phyloP scores from a whole-genome alignment of 2,888 invertebrate genomes.

The Molanna angustata region DNA sequence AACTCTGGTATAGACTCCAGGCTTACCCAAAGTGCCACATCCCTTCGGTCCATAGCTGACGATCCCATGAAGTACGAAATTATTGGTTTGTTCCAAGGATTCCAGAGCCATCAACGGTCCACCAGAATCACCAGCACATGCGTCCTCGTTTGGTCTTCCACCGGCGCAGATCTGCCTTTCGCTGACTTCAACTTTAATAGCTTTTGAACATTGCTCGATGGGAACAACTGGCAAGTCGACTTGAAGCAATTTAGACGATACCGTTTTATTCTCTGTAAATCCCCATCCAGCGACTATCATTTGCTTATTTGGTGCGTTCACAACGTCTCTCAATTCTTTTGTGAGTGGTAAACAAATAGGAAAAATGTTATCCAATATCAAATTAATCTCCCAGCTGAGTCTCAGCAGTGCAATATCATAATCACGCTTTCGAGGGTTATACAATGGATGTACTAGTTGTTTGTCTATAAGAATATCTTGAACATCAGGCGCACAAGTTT shows the following conservation, averaged over 20 bases:
- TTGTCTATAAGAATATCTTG: constrained; percentile 47
- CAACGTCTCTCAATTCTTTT: constrained; percentile 33
- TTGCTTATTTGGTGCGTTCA: too few relatives aligned
- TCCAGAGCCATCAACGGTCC: constrained; percentile 58
- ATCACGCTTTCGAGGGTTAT: too few relatives aligned
- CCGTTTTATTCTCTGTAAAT: constrained; percentile 39
- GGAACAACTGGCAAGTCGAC: constrained; percentile 45
- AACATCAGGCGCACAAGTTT: constrained; percentile 42
- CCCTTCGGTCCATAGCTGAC: constrained; percentile 63
- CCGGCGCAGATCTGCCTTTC: constrained; percentile 54
- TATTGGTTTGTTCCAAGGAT: constrained; percentile 38
- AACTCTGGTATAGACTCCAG: constrained; percentile 64
- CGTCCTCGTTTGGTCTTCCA: constrained; percentile 55
- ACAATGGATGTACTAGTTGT: constrained; percentile 53
- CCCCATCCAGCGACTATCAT: constrained; percentile 59
- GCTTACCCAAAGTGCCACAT: constrained; percentile 58
- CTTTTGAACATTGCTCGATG: constrained; percentile 44
- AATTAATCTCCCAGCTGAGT: constrained; percentile 45
- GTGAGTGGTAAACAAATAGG: constrained; percentile 54
- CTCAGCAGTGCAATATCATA: constrained; percentile 63
- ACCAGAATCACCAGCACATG: constrained; percentile 63
- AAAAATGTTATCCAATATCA: constrained; percentile 46
- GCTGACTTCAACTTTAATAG: constrained; percentile 10
- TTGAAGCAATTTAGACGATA: constrained; percentile 47
- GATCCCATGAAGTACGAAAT: constrained; percentile 53